Base-by-base conservation (phyloP, 2,888 invertebrate species). In the Iphiclides podalirius region DNA sequence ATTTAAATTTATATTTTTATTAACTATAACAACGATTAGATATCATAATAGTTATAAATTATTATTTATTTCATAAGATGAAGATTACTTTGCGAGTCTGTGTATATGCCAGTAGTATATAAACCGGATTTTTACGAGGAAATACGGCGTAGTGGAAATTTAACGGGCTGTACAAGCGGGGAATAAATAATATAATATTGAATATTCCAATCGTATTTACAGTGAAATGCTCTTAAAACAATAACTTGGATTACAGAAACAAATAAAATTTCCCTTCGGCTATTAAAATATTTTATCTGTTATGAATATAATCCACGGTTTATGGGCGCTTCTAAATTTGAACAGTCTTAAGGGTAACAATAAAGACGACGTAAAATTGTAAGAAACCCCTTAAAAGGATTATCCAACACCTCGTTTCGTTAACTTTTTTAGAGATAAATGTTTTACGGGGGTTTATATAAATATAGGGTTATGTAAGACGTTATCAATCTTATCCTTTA, bases 211-310 rank as follows among this genome's bases (percentile, higher is more conserved):
- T 70, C 47, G 49, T 57, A 16, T 16, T 47, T 0, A 63, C 71
- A 71, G 72, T 80, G 79, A 80, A 80, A 74, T 67, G 61, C 61
- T 63, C 69, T 68, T 71, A 68, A 67, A 79, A 79, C 75, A 80
- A 81, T 82, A 81, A 79, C 72, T 70, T 67, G 70, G 75, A 80
- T 79, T 81, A 81, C 74, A 72, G 77, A 82, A 82, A 76, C 82
- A 79, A 79, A 83, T 82, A 81, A 82, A 84, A 79, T 64, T 38
- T 62, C 68, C 70, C 70, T 66, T 67, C 68, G 63, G 70, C 75
- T 70, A 70, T 84, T 82, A 84, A 84, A 84, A 79, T 84, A 84
- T 83, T 83, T 81, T 84, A 85, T 84, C 78, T 80, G 75, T 84
- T 85, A 85, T 84, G 83, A 84, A 85, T 82, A 84, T 83, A 83